Evolutionary conservation across 2,797 vertebrate genomes (phyloP).

Genomic region (Sebastes ruberrimus): DNA sequence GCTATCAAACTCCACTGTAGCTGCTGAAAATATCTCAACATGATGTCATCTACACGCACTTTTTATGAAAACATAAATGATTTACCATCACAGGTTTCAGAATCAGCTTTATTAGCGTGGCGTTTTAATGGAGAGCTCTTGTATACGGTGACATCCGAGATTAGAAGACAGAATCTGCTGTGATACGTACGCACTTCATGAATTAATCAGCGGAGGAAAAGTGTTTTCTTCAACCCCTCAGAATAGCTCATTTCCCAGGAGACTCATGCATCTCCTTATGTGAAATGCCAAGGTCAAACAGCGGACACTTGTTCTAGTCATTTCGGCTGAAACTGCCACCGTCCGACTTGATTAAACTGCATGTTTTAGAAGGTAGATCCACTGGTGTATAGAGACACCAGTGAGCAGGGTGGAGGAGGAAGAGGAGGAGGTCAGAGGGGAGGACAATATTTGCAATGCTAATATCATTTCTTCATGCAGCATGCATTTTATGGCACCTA

Average conservation of each 20-base stretch:
- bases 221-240: constrained; percentile 15
- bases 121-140: not conserved
- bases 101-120: not conserved
- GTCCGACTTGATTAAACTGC: constrained; percentile 4
- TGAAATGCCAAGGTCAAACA: constrained; percentile 42
- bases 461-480: constrained; percentile 52
- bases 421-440: not conserved
- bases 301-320: constrained; percentile 11
- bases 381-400: not conserved
- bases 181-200: constrained; percentile 27
- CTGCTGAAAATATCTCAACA: not conserved
- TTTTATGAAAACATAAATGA: not conserved
- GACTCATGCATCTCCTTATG: constrained; percentile 20
- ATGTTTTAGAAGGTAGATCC: not conserved
- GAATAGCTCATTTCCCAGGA: constrained; percentile 6
- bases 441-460: constrained; percentile 55
- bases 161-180: not conserved
- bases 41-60: not conserved
- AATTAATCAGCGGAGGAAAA: constrained; percentile 39
- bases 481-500: constrained; percentile 42
- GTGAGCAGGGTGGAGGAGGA: not conserved
- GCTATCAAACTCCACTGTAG: not conserved
- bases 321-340: constrained; percentile 6
- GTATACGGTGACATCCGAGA: not conserved
- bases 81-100: not conserved